These are phyloP conservation scores for Edolisoma coerulescens DNA, from an alignment of 2,113 vertebrate species.

Conservation along the genomic window DNA sequence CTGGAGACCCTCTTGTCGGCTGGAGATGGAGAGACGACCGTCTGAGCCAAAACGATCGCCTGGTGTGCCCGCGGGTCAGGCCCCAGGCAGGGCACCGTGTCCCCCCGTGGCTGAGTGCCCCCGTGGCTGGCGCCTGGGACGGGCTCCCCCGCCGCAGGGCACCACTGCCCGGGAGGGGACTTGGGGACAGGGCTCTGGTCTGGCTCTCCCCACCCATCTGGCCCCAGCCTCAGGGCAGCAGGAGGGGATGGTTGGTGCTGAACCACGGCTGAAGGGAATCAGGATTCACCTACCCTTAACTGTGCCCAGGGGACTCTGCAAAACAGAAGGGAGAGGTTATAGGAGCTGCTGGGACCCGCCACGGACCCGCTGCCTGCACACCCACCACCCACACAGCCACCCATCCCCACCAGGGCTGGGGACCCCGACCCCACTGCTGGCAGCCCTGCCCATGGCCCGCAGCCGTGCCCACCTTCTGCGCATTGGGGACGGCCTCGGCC, in stretches of 20 bases:
- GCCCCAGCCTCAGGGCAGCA: not conserved
- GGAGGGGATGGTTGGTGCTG: not conserved
- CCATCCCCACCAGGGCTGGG: fast-evolving
- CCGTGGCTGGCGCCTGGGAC: fast-evolving
- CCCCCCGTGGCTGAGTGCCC: fast-evolving
- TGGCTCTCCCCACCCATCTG: not conserved
- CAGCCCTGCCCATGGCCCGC: fast-evolving
- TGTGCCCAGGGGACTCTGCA: constrained; percentile 71
- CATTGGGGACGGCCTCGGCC: constrained; percentile 22
- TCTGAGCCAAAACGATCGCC: not conserved
- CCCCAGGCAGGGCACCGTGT: not conserved
- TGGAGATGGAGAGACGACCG: not conserved
- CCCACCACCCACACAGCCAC: not conserved
- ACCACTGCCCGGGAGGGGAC: fast-evolving
- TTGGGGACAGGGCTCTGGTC: not conserved
- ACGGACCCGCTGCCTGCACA: fast-evolving
- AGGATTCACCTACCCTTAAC: constrained; percentile 70
- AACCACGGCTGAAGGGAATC: not conserved
- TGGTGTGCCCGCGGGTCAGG: fast-evolving
- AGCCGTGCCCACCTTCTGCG: constrained; percentile 39
- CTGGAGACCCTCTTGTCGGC: constrained; percentile 71
- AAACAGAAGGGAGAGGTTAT: constrained; percentile 51
- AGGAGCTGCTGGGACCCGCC: not conserved
- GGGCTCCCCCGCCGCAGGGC: not conserved
- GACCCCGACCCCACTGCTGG: not conserved